A percentile compares a stretch with the other conserved stretches of the same genome.
Conservation (phyloP, 2,113 vertebrate genomes). For the Tympanuchus pallidicinctus region DNA sequence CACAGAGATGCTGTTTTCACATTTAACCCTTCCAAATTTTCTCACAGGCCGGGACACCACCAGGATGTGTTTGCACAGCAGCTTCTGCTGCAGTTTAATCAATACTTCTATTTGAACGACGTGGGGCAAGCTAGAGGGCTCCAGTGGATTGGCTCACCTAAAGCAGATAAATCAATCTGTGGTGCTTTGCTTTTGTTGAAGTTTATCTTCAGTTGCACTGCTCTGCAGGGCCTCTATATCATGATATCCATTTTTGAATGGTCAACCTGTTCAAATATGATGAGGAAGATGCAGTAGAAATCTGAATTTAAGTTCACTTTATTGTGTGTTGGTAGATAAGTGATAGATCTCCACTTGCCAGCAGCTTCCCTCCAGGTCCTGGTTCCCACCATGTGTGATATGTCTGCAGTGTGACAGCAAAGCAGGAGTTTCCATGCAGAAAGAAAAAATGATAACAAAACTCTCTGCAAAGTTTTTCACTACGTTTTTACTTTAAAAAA, state of each 20-base stretch:
- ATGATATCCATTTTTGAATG: background rate
- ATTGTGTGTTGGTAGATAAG: background rate
- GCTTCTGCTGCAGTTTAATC: constrained; percentile 12
- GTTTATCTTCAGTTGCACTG: background rate
- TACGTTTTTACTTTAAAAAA: background rate
- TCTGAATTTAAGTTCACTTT: background rate
- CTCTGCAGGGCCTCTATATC: background rate
- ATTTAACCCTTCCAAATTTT: constrained; percentile 22
- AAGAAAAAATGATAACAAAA: background rate
- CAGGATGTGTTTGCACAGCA: background rate
- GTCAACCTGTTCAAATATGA: background rate
- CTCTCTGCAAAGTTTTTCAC: background rate
- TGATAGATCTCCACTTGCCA: background rate
- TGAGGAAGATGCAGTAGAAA: background rate
- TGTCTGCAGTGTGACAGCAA: background rate
- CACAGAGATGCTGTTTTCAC: background rate
- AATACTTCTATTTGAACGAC: background rate
- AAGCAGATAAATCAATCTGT: background rate
- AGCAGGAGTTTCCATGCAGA: background rate
- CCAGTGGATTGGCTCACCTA: background rate
- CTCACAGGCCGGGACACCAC: background rate
- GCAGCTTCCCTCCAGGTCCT: fast-evolving
- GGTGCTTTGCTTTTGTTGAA: background rate
- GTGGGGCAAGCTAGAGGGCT: background rate
- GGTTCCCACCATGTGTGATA: background rate